Evolutionary conservation across 2,113 vertebrate genomes (phyloP).

Genomic region (Tautogolabrus adspersus): DNA sequence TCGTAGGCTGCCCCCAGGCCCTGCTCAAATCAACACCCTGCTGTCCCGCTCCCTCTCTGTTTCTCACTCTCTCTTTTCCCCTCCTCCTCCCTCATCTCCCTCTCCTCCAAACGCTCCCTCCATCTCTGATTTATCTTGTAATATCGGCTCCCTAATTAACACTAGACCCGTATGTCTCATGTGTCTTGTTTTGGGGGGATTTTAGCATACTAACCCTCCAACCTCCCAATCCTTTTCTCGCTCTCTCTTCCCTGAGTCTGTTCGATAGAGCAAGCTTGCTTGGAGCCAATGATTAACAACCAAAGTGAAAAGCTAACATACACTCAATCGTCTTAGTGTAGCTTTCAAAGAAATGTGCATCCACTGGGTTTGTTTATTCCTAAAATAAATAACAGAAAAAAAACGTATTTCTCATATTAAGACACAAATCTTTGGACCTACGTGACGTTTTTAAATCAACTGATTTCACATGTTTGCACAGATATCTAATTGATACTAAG

Average conservation of each 20-base stretch:
- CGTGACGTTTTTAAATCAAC: constrained; percentile 8
- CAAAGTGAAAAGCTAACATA: constrained; percentile 65
- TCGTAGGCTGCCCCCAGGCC: constrained; percentile 72
- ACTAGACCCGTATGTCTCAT: constrained; percentile 71
- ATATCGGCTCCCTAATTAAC: constrained; percentile 83
- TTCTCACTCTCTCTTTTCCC: constrained; percentile 51
- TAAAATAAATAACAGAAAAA: constrained; percentile 1
- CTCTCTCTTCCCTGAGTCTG: constrained; percentile 50
- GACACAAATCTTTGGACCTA: background rate
- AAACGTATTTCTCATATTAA: background rate
- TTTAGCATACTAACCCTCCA: constrained; percentile 72
- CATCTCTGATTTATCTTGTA: constrained; percentile 82
- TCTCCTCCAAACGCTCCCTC: constrained; percentile 68
- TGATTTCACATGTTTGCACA: constrained; percentile 16
- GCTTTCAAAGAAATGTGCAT: constrained; percentile 62
- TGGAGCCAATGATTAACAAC: constrained; percentile 74
- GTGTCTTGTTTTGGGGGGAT: constrained; percentile 77
- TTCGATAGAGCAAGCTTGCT: constrained; percentile 68
- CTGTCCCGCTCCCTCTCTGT: constrained; percentile 48
- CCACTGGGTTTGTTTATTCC: constrained; percentile 7
- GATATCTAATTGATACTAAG: constrained; percentile 24
- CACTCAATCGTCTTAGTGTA: constrained; percentile 43
- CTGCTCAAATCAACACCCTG: constrained; percentile 72
- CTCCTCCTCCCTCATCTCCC: constrained; percentile 55
- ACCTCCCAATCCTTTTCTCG: constrained; percentile 56